Evolutionary conservation across 1,140 invertebrate species (phyloP).

Genomic region (Drosophila suzukii): DNA sequence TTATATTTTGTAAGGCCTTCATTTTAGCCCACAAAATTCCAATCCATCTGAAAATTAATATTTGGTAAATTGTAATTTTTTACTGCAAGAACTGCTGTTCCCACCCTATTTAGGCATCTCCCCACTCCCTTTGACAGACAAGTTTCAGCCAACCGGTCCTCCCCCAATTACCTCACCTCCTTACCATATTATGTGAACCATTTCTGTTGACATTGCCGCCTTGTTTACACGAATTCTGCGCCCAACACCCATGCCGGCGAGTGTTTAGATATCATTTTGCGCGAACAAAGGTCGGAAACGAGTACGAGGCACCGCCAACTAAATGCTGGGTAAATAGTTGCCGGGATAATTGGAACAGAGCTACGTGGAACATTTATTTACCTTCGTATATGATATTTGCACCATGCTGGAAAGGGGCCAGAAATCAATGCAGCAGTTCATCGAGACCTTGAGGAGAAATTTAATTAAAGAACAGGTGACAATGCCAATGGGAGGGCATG

Average conservation of each 20-base stretch:
- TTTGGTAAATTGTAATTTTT: neutral
- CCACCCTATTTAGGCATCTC: slow-evolving; percentile 4
- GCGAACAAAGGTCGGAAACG: slow-evolving; percentile 29
- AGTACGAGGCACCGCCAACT: slow-evolving; percentile 38
- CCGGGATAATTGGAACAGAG: slow-evolving; percentile 65
- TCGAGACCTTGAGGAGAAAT: slow-evolving; percentile 51
- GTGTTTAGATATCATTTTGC: slow-evolving; percentile 71
- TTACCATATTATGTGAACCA: slow-evolving; percentile 51
- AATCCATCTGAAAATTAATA: neutral
- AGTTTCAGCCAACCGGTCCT: slow-evolving; percentile 17
- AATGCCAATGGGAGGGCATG: slow-evolving; percentile 26
- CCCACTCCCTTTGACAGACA: slow-evolving; percentile 34
- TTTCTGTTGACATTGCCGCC: slow-evolving; percentile 69
- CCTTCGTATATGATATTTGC: slow-evolving; percentile 51
- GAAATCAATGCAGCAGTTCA: slow-evolving; percentile 61
- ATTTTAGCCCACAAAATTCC: neutral
- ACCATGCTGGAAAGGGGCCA: neutral
- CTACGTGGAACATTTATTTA: slow-evolving; percentile 63
- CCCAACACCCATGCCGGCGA: slow-evolving; percentile 13
- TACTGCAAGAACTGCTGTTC: neutral
- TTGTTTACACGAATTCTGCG: slow-evolving; percentile 58
- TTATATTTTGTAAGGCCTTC: neutral
- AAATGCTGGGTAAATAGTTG: slow-evolving; percentile 73
- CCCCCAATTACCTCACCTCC: slow-evolving; percentile 27
- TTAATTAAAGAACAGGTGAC: slow-evolving; percentile 80